Conservation (phyloP, 1,140 invertebrate genomes). For the Drosophila neocordata region DNA sequence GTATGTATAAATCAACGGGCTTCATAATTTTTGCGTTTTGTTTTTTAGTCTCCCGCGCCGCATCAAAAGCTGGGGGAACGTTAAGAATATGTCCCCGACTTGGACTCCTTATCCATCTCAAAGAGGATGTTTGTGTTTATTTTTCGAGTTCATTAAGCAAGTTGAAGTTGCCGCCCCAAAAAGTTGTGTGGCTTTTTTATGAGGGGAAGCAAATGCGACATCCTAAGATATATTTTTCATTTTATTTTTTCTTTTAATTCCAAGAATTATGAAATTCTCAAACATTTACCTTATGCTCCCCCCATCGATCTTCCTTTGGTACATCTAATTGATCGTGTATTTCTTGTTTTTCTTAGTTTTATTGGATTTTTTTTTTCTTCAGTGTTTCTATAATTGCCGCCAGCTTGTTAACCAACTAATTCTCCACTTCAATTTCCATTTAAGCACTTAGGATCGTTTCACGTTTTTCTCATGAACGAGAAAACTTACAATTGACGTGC, state of each 20-base stretch:
- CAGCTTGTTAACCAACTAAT: conserved; percentile 9
- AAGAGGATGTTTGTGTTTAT: conserved; percentile 71
- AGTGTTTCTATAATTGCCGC: neutral
- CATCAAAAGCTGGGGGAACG: conserved; percentile 16
- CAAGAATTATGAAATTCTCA: neutral
- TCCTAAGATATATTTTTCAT: neutral
- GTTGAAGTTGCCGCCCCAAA: conserved; percentile 30
- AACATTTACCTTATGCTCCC: neutral
- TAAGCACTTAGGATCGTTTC: neutral
- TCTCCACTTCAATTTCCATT: conserved; percentile 14
- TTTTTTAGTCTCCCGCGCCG: conserved; percentile 33
- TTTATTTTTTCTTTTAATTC: neutral
- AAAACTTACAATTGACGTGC: conserved; percentile 1
- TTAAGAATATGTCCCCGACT: conserved; percentile 32
- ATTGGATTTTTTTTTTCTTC: neutral
- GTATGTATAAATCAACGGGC: conserved; percentile 60
- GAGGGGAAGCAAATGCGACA: neutral
- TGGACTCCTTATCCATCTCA: conserved; percentile 8
- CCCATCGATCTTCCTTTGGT: neutral
- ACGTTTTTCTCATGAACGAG: neutral
- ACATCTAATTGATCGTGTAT: conserved; percentile 5
- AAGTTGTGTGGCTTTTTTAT: too few relatives aligned
- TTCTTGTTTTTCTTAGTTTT: neutral
- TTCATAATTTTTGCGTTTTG: conserved; percentile 57
- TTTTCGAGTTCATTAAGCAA: conserved; percentile 64